Conservation (phyloP, 2,888 invertebrate genomes). For the Tenthredo notha region DNA sequence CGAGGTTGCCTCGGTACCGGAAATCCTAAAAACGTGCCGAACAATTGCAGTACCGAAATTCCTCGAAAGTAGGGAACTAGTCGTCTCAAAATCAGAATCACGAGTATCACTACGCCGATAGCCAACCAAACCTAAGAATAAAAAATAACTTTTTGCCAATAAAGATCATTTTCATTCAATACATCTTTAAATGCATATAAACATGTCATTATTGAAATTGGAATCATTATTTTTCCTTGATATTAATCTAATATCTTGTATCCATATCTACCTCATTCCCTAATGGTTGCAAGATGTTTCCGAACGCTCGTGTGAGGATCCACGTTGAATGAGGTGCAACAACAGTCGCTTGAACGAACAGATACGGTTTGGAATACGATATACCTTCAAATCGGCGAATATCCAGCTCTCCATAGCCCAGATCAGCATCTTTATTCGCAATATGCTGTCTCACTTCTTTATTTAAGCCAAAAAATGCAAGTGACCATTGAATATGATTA, state of each 20-base stretch:
- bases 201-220: neutral
- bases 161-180: neutral
- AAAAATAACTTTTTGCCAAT: neutral
- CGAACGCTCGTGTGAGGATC: neutral
- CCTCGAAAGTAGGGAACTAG: conserved; percentile 5
- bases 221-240: neutral
- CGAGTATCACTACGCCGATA: neutral
- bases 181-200: neutral
- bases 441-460: conserved; percentile 10
- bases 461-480: neutral
- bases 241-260: neutral
- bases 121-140: conserved; percentile 19
- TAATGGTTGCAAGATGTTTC: conserved; percentile 10
- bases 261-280: neutral
- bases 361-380: neutral
- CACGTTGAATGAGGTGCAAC: conserved; percentile 26
- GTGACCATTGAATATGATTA: neutral
- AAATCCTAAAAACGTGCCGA: neutral
- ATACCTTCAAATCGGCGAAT: neutral
- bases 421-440: conserved; percentile 9
- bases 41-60: neutral
- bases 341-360: conserved; percentile 3
- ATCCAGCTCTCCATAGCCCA: conserved; percentile 19
- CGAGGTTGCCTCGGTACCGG: neutral
- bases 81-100: neutral